Conservation (phyloP, 1,140 invertebrate species). For the Nixonia krombeini region DNA sequence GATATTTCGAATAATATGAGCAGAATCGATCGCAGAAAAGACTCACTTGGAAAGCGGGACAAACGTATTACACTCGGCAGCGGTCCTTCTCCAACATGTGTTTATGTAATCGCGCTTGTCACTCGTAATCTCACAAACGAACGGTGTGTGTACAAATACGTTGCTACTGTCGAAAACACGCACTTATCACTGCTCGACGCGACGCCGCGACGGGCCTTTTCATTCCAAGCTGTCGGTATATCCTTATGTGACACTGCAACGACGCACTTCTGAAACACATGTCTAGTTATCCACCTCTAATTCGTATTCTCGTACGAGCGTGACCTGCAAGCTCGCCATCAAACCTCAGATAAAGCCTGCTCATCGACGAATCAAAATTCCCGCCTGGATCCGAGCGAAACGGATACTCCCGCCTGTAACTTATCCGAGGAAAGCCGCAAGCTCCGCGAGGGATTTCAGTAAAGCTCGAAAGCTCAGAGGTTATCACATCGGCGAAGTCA, state of each 20-base stretch:
- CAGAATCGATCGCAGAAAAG: background rate
- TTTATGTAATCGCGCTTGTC: no score
- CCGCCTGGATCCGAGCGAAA: background rate
- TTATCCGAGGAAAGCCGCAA: background rate
- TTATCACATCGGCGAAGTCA: background rate
- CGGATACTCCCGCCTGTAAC: no score
- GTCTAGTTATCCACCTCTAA: constrained; percentile 5
- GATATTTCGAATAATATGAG: no score
- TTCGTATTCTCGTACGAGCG: constrained; percentile 1
- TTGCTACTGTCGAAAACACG: constrained; percentile 25
- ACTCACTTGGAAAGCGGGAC: background rate
- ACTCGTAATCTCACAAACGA: no score
- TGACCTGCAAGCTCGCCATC: constrained; percentile 8
- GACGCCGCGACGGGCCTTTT: no score
- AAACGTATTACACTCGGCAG: background rate
- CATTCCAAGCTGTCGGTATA: constrained; percentile 21
- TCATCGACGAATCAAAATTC: background rate
- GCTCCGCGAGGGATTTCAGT: background rate
- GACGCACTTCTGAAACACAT: constrained; percentile 40
- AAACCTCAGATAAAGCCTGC: constrained; percentile 7
- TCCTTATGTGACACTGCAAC: constrained; percentile 42
- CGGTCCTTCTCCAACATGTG: constrained; percentile 15
- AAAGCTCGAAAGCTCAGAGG: background rate
- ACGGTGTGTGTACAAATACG: no score
- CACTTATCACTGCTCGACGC: constrained; percentile 41